These are phyloP conservation scores for Heteromyza rotundicornis DNA, from an alignment of 2,888 invertebrate species.

Conservation along the genomic window DNA sequence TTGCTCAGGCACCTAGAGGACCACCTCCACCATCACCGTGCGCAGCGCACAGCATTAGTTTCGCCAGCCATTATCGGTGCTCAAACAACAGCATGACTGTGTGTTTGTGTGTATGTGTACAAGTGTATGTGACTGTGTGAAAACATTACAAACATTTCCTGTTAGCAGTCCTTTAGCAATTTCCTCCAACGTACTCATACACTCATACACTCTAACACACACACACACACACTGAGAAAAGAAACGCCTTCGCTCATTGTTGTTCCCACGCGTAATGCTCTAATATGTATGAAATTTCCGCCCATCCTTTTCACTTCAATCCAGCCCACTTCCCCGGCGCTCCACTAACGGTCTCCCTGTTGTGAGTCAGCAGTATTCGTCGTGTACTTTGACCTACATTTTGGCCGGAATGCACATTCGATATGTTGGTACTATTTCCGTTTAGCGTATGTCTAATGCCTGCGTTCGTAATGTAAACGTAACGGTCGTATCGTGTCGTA, in stretches of 20 bases:
- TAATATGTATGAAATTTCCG: too few relatives aligned
- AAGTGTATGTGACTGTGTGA: neutral
- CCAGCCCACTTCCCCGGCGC: too few relatives aligned
- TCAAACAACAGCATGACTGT: neutral
- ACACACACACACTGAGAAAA: neutral
- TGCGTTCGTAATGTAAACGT: too few relatives aligned
- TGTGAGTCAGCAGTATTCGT: too few relatives aligned
- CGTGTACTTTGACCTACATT: conserved; percentile 3
- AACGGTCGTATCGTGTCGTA: too few relatives aligned
- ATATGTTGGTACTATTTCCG: neutral
- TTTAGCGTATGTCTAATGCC: neutral
- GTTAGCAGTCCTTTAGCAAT: neutral
- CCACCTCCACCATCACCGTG: neutral
- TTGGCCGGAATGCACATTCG: neutral
- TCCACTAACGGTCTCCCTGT: too few relatives aligned
- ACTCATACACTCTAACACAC: neutral
- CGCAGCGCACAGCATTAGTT: neutral
- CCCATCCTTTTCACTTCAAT: too few relatives aligned
- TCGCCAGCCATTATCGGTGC: neutral
- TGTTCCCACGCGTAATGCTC: neutral
- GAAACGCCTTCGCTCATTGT: neutral
- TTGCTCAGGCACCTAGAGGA: neutral
- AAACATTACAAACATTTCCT: neutral
- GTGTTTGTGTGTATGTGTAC: neutral
- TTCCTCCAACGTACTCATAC: neutral